phyloP scores from a whole-genome alignment of 2,797 vertebrate species.

The Phrynocephalus forsythii region DNA sequence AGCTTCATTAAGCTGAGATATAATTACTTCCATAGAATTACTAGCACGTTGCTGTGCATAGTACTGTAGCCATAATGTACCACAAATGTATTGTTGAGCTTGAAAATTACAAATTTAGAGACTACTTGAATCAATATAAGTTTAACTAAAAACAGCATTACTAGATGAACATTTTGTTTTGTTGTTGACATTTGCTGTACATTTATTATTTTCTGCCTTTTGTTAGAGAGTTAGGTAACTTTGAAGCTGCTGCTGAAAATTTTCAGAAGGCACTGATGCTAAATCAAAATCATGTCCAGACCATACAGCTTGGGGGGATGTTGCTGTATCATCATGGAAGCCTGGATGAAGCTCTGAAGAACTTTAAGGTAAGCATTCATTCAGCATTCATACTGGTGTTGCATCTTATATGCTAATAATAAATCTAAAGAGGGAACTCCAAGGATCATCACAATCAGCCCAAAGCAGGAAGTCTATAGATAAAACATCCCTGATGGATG shows the following conservation, averaged over 20 bases:
- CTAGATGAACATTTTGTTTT: background rate
- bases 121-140: background rate
- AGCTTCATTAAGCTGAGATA: background rate
- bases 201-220: background rate
- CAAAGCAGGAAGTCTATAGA: too few species aligned
- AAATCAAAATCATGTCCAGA: conserved; percentile 98
- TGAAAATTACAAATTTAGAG: background rate
- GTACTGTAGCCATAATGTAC: background rate
- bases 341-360: conserved; percentile 92
- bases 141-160: background rate
- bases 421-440: background rate
- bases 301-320: conserved; percentile 94
- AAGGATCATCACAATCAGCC: too few species aligned
- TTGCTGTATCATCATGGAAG: conserved; percentile 98
- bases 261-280: conserved; percentile 96
- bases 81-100: background rate
- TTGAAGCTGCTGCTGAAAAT: conserved; percentile 94
- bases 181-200: background rate
- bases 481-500: too few species aligned
- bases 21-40: background rate
- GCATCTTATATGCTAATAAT: background rate
- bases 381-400: background rate
- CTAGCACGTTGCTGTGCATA: background rate
- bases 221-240: conserved; percentile 93
- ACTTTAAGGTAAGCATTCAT: conserved; percentile 88